Evolutionary conservation across 92 coral and sea anemone species (phyloP), one percentile per base, ranked within the genome.

Genomic region (Scolanthus callimorphus): DNA sequence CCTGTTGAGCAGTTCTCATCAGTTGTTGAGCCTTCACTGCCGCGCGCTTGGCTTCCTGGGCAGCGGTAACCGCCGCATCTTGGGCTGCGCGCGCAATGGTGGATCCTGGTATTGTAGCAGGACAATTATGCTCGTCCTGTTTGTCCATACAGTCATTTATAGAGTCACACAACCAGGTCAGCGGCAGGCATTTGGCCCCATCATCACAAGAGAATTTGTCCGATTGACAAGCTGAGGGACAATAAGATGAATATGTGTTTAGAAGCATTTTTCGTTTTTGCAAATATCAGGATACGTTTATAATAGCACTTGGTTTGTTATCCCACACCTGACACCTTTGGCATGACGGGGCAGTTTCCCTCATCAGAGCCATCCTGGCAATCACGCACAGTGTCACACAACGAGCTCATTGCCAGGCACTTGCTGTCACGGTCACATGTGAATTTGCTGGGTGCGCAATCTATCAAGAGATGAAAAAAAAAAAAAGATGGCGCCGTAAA

Each of bases 151-250:
- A 87, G 71, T 87, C 96, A 38, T 69, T 74, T 48, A 87, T 87
- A 55, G 67, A 65, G 67, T 87, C 96, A 41, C 96, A 87, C 57
- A 87, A 65, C 96, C 96, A 87, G 30, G 90, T 78, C 90, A 87
- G 83, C 65, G 96, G 96, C 24, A 87, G 31, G 37, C 96, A 87
- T 49, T 87, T 87, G 1, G 73, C 86, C 15, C 79, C 89, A 24
- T 70, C 77, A 63, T 87, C 96, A 44, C 96, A 87, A 3, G 76
- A 61, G 43, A 87, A 78, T 38, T 70, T 87, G 44, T 72, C 51
- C 48, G 55, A 27, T 31, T 72, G 79, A 27, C 96, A 87, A 19
- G 29, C 96, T 78, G 37, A 24, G 0, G 29, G 59, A 46, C 4
- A 46, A 46, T n/a, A n/a, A n/a, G n/a, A n/a, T n/a, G n/a, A n/a